A percentile compares a stretch with the other conserved stretches of the same genome.
Conservation (phyloP, 2,888 invertebrate species). For the Ectemnius lituratus region DNA sequence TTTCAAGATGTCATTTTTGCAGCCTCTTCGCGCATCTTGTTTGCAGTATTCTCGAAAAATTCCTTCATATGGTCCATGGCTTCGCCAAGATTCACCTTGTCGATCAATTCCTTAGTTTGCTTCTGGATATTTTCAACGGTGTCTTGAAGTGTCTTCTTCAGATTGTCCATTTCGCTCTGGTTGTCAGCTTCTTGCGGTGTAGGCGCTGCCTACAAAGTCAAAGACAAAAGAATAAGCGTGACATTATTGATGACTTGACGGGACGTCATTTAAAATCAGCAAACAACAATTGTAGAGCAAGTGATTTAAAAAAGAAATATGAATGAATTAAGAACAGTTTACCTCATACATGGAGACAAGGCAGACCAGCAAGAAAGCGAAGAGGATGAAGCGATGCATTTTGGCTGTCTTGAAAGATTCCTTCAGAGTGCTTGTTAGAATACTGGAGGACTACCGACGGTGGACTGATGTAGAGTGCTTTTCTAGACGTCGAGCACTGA, state of each 20-base stretch:
- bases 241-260: neutral
- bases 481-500: neutral
- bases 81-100: slow-evolving; percentile 57
- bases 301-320: neutral
- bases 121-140: slow-evolving; percentile 46
- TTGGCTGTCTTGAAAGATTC: neutral
- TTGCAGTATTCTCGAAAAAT: slow-evolving; percentile 54
- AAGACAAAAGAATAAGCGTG: neutral
- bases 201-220: slow-evolving; percentile 35
- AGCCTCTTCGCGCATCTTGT: slow-evolving; percentile 53
- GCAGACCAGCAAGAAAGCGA: slow-evolving; percentile 52
- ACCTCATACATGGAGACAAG: slow-evolving; percentile 63
- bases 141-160: slow-evolving; percentile 16
- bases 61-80: slow-evolving; percentile 54
- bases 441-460: slow-evolving; percentile 19
- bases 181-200: slow-evolving; percentile 18
- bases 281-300: too few species aligned
- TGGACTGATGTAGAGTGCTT: slow-evolving; percentile 29
- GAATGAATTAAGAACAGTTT: slow-evolving; percentile 14
- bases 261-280: neutral
- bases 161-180: neutral
- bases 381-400: slow-evolving; percentile 63
- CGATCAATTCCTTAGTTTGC: slow-evolving; percentile 44
- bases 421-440: neutral
- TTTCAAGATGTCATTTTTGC: slow-evolving; percentile 42